Base-by-base conservation (phyloP, 2,888 invertebrate genomes). In the Melanchra persicariae region DNA sequence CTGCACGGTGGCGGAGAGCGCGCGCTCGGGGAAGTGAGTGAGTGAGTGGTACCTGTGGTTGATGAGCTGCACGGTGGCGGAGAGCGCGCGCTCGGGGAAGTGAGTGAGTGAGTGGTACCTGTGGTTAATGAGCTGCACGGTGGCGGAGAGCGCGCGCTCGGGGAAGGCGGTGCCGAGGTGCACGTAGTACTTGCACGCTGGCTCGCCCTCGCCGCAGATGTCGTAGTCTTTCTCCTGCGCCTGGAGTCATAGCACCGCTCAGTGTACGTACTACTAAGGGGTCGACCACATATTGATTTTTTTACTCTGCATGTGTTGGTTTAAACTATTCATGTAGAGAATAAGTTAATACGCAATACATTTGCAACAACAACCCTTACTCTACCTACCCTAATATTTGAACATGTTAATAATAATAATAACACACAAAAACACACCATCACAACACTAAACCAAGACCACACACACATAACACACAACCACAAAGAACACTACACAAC, bases 201-300 rank as follows among this genome's bases (percentile, higher is more conserved):
- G 87, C 76, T 95, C 95, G 8, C 89, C 91, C 0, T 89, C 92
- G 47, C 88, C 88, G 75, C 91, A 88, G 63, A 95, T 92, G 72
- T 95, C 94, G 85, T 92, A 94, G 80, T 93, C 88, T 64, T 93
- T 94, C 15, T 91, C 90, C 0, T 93, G 91, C 0, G 92, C 93
- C 95, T 95, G 3, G 10, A 52, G 9, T 24, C 2, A n/a, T 1
- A 43, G 4, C 12, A 15, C 26, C 17, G 19, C 17, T 19, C 2
- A 26, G 19, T 52, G 3, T 9, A 26, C n/a, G n/a, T n/a, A n/a
- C n/a, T n/a, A n/a, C n/a, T n/a, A n/a, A n/a, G n/a, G n/a, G n/a
- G n/a, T n/a, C n/a, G n/a, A n/a, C n/a, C 1, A 37, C 37, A 37
- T 37, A 2, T 12, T 37, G 12, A 37, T 12, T 37, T 0, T 12